Conservation (phyloP, 2,797 vertebrate genomes). For the Galaxias olidus region DNA sequence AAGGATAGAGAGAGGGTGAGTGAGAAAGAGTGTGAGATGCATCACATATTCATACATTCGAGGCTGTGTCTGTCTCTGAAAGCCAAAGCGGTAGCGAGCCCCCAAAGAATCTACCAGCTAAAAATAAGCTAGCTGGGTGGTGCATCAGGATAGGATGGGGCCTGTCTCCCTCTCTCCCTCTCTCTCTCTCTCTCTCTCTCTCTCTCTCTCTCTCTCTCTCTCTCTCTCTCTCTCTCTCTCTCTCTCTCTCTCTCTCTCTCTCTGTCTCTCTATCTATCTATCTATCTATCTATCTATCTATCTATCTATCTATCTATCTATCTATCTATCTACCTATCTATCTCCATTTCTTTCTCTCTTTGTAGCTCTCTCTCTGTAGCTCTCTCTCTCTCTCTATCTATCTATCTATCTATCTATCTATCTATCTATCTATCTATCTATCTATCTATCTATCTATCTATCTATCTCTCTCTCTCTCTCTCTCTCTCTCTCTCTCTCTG, state of each 20-base stretch:
- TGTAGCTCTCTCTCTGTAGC: too few species aligned
- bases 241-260: background rate
- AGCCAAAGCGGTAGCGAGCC: constrained; percentile 47
- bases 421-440: background rate
- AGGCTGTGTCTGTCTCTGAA: constrained; percentile 23
- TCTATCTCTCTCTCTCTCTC: too few species aligned
- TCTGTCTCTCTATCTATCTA: background rate
- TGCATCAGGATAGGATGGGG: constrained; percentile 40
- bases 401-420: background rate
- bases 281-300: too few species aligned
- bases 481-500: too few species aligned
- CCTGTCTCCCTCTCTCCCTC: constrained; percentile 38
- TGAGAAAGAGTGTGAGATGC: constrained; percentile 22
- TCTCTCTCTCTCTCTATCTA: background rate
- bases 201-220: constrained; percentile 1
- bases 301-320: too few species aligned
- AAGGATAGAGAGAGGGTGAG: constrained; percentile 13
- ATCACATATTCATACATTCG: constrained; percentile 59
- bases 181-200: constrained; percentile 30
- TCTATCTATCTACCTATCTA: too few species aligned
- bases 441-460: too few species aligned
- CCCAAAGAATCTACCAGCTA: constrained; percentile 64
- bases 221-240: background rate
- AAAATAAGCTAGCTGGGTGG: constrained; percentile 67
- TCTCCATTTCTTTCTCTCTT: constrained; percentile 5